phyloP scores from a whole-genome alignment of 92 coral and sea anemone genomes.

The Phenganax subtilis region DNA sequence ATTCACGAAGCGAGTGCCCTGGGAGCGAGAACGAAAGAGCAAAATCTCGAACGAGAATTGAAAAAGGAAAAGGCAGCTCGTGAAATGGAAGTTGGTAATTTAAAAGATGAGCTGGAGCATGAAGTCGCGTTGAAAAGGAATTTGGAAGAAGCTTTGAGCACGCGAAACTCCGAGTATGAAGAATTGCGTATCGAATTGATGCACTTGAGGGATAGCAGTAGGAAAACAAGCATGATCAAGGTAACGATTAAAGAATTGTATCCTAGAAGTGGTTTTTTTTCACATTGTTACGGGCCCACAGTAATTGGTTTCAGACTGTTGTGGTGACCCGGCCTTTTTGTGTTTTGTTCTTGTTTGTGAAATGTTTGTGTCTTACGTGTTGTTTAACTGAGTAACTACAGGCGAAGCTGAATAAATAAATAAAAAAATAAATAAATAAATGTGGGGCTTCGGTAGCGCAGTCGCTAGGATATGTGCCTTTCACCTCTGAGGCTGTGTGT shows the following conservation, averaged over 20 bases:
- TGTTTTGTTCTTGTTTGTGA: too few species aligned
- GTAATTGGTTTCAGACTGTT: too few species aligned
- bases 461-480: too few species aligned
- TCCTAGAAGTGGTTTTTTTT: too few species aligned
- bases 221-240: not conserved
- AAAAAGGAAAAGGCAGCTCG: slow-evolving; percentile 56
- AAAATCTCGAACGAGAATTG: slow-evolving; percentile 63
- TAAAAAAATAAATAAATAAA: too few species aligned
- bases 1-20: slow-evolving; percentile 91
- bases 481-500: too few species aligned
- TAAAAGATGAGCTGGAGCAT: slow-evolving; percentile 21
- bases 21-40: slow-evolving; percentile 80
- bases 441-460: too few species aligned
- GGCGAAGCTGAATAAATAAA: too few species aligned
- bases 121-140: slow-evolving; percentile 16
- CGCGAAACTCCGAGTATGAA: slow-evolving; percentile 25
- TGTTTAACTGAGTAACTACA: too few species aligned
- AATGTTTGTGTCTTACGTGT: too few species aligned
- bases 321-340: too few species aligned
- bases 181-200: slow-evolving; percentile 19
- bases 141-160: slow-evolving; percentile 23
- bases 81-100: slow-evolving; percentile 20
- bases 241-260: not conserved
- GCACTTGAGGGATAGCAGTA: not conserved
- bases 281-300: too few species aligned